A percentile compares a stretch with the other conserved stretches of the same genome.
phyloP scores from a whole-genome alignment of 2,888 invertebrate genomes.

The Gastrophysa polygoni region DNA sequence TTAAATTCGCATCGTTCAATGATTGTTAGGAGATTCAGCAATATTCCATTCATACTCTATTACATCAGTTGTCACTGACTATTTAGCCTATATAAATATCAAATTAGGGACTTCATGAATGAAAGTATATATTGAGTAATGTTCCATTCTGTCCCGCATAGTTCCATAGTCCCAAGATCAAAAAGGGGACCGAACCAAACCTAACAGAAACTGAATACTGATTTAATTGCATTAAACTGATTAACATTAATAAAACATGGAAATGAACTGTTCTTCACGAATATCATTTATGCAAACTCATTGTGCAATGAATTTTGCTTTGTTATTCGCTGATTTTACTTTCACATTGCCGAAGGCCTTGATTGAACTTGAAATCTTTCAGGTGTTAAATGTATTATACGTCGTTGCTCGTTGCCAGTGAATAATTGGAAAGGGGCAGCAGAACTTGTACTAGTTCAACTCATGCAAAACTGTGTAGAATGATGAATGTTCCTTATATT shows the following conservation, averaged over 20 bases:
- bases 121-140: no score
- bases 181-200: not conserved
- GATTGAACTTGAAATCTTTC: conserved; percentile 27
- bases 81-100: no score
- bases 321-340: conserved; percentile 26
- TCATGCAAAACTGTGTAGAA: no score
- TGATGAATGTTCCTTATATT: no score
- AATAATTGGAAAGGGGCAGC: not conserved
- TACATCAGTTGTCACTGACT: no score
- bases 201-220: not conserved
- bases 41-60: no score
- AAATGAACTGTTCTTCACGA: conserved; percentile 6
- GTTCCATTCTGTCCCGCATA: no score
- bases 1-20: no score
- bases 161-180: no score
- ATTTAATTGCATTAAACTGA: no score
- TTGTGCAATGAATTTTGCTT: conserved; percentile 26
- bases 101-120: no score
- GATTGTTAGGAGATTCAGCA: no score
- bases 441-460: not conserved
- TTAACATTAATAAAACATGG: not conserved
- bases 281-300: conserved; percentile 17
- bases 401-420: conserved; percentile 2
- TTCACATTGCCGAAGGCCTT: conserved; percentile 26
- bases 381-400: conserved; percentile 23